Base-by-base conservation (phyloP, 2,113 vertebrate species). In the Poeciliopsis prolifica region DNA sequence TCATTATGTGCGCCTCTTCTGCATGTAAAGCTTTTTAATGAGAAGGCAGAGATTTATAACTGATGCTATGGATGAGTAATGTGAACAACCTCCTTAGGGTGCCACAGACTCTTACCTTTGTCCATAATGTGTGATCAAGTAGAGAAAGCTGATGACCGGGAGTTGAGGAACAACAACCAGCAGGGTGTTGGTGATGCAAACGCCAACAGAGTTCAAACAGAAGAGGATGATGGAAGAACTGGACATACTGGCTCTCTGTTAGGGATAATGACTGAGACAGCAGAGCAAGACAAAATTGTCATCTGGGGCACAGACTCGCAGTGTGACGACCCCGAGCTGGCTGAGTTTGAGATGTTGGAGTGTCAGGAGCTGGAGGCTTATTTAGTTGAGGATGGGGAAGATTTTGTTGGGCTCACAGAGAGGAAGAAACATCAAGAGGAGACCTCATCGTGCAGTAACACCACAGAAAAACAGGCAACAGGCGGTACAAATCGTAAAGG, bases 281-380 rank as follows among this genome's bases (percentile, higher is more conserved):
- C 85, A 7, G 80, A 89, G 35, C 84, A 91, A 65, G 93, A 91
- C 70, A 94, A 92, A 80, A 85, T 92, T 51, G 83, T 92, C 63
- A 94, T 92, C 75, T 93, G 91, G 93, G 91, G 90, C 0, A 93
- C 91, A 3, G 92, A 94, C 70, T 93, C 93, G 42, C 92, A 89
- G 78, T 94, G 91, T 70, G 94, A 94, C 3, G 94, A 95, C 76
- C 93, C 92, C 0, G 94, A 94, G 24, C 82, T 95, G 83, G 94
- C 92, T 1, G 94, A 95, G 85, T 95, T 95, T 75, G 94, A 95
- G 87, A 94, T 92, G 94, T 68, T 95, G 74, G 94, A 95, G 83
- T 93, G 92, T 78, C 93, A 93, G 84, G 94, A 95, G 79, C 78
- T 95, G 72, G 94, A 95, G 74, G 86, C 92, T 5, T 94, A 87